Conservation (phyloP, 1,140 invertebrate genomes). For the Drosophila littoralis region DNA sequence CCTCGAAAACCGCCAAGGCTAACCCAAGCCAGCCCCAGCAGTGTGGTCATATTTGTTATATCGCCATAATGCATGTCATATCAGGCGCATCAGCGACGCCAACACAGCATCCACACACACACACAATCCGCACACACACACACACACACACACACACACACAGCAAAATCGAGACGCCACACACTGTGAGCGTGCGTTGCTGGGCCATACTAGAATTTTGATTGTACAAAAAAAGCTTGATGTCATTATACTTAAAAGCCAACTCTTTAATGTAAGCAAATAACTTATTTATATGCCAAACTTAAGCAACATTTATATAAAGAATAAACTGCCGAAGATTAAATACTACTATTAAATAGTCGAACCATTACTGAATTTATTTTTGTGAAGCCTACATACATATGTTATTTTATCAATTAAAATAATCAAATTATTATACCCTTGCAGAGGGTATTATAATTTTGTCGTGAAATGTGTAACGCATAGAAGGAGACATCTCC, state of each 20-base stretch:
- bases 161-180: background rate
- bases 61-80: slow-evolving; percentile 75
- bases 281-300: background rate
- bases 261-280: slow-evolving; percentile 12
- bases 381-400: too few species aligned
- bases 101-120: slow-evolving; percentile 19
- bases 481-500: too few species aligned
- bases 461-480: too few species aligned
- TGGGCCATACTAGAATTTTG: slow-evolving; percentile 35
- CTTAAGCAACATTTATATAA: background rate
- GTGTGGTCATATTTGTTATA: slow-evolving; percentile 55
- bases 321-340: too few species aligned
- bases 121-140: background rate
- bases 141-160: too few species aligned
- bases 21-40: background rate
- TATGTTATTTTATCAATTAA: too few species aligned
- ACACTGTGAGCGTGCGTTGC: slow-evolving; percentile 23
- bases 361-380: too few species aligned
- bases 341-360: too few species aligned
- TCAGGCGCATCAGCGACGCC: slow-evolving; percentile 54
- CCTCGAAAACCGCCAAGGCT: background rate
- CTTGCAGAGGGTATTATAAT: too few species aligned
- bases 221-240: slow-evolving; percentile 4
- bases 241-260: background rate
- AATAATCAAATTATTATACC: too few species aligned